These are phyloP conservation scores for Perizoma affinitatum DNA, from an alignment of 2,888 invertebrate species.

Conservation along the genomic window DNA sequence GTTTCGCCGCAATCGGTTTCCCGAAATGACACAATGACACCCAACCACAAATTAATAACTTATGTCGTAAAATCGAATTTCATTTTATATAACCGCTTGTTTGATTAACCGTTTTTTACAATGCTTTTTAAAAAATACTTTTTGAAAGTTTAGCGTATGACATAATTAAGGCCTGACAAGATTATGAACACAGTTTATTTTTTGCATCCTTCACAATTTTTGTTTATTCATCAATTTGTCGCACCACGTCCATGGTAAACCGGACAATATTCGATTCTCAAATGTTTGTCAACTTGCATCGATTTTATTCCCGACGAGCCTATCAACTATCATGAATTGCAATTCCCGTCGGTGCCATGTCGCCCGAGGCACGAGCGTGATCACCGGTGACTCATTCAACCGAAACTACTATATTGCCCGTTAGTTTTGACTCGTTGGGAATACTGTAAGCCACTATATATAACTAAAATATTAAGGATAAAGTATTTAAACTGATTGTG, in stretches of 20 bases:
- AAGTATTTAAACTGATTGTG: conserved; percentile 8
- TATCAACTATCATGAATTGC: conserved; percentile 56
- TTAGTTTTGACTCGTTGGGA: conserved; percentile 20
- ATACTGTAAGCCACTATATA: conserved; percentile 8
- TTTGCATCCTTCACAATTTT: too few relatives aligned
- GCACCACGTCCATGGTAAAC: not conserved
- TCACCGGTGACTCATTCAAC: conserved; percentile 50
- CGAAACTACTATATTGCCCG: conserved; percentile 29
- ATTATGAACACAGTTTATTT: too few relatives aligned
- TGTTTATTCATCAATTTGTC: too few relatives aligned
- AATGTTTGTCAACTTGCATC: conserved; percentile 35
- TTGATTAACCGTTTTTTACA: too few relatives aligned
- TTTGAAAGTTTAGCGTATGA: too few relatives aligned
- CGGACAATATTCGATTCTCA: conserved; percentile 12
- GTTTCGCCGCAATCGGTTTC: too few relatives aligned
- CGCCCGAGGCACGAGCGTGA: conserved; percentile 59
- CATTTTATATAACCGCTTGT: too few relatives aligned
- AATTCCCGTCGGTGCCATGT: conserved; percentile 62
- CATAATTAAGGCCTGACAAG: too few relatives aligned
- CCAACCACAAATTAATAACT: too few relatives aligned
- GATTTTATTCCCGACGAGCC: conserved; percentile 49
- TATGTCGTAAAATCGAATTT: too few relatives aligned
- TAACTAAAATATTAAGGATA: conserved; percentile 6
- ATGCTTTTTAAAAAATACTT: too few relatives aligned
- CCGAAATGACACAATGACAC: too few relatives aligned